These are phyloP conservation scores for Maniola hyperantus DNA, from an alignment of 2,888 invertebrate genomes.

Conservation along the genomic window DNA sequence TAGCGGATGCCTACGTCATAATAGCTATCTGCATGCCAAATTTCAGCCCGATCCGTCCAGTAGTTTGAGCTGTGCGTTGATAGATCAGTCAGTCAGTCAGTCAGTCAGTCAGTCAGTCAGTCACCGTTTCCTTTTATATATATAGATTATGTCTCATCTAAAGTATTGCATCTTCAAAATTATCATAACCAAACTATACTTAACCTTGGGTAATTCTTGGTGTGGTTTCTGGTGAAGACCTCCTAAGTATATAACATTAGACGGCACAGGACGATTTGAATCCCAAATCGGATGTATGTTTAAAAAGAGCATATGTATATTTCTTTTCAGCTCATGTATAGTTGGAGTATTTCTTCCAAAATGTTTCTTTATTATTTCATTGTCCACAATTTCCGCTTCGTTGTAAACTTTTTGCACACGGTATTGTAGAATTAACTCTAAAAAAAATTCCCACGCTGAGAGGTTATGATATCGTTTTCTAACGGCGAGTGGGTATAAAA, in stretches of 20 bases:
- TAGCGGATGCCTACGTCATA: too few relatives aligned
- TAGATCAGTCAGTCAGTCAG: too few relatives aligned
- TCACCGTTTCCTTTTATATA: too few relatives aligned
- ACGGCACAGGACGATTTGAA: conserved; percentile 59
- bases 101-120: too few relatives aligned
- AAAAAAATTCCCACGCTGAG: conserved; percentile 41
- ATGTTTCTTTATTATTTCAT: conserved; percentile 32
- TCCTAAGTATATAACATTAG: conserved; percentile 62
- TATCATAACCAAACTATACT: neutral
- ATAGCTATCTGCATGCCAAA: too few relatives aligned
- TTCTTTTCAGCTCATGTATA: conserved; percentile 45
- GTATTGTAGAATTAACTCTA: conserved; percentile 25
- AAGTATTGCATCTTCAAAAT: too few relatives aligned
- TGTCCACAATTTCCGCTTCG: conserved; percentile 24
- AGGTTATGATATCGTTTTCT: conserved; percentile 39
- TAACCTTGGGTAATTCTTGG: conserved; percentile 57
- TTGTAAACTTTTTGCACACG: conserved; percentile 15
- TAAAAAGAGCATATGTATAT: conserved; percentile 56
- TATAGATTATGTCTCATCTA: too few relatives aligned
- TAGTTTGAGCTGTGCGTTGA: too few relatives aligned
- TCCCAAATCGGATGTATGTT: conserved; percentile 62
- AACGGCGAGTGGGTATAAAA: conserved; percentile 35
- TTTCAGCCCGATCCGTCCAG: too few relatives aligned
- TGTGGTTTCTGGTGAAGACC: conserved; percentile 60
- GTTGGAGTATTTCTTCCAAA: conserved; percentile 35